These are phyloP conservation scores for Rhagonycha fulva DNA, from an alignment of 2,888 invertebrate species.

Conservation along the genomic window DNA sequence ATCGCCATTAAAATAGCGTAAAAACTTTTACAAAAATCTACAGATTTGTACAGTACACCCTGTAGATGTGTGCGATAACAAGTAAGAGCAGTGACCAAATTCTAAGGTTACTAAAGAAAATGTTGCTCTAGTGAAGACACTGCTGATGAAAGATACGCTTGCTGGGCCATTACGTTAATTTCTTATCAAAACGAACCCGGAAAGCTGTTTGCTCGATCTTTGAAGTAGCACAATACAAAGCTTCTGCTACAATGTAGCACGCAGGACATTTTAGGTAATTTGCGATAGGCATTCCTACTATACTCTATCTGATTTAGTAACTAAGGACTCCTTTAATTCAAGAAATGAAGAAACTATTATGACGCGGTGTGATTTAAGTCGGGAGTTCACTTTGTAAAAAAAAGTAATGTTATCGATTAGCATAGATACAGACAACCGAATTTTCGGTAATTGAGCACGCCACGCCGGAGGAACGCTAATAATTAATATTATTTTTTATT, in stretches of 20 bases:
- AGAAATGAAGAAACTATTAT: neutral
- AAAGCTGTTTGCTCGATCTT: neutral
- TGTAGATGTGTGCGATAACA: neutral
- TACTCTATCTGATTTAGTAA: neutral
- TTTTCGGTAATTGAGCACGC: neutral
- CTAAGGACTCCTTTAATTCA: neutral
- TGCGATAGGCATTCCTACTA: neutral
- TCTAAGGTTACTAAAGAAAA: neutral
- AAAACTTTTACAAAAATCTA: too few species aligned
- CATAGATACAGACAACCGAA: neutral
- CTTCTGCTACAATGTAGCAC: neutral
- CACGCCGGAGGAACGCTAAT: neutral
- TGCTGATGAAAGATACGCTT: neutral
- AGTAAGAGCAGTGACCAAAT: neutral
- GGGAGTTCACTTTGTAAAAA: neutral
- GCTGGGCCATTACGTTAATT: neutral
- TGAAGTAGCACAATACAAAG: neutral
- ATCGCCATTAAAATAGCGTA: too few species aligned
- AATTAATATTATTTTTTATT: neutral
- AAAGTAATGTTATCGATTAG: neutral
- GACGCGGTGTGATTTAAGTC: neutral
- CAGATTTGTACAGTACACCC: neutral
- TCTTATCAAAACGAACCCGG: neutral
- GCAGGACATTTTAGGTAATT: neutral
- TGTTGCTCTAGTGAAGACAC: neutral